Base-by-base conservation (phyloP, 2,888 invertebrate species). In the Lamproptera curius region DNA sequence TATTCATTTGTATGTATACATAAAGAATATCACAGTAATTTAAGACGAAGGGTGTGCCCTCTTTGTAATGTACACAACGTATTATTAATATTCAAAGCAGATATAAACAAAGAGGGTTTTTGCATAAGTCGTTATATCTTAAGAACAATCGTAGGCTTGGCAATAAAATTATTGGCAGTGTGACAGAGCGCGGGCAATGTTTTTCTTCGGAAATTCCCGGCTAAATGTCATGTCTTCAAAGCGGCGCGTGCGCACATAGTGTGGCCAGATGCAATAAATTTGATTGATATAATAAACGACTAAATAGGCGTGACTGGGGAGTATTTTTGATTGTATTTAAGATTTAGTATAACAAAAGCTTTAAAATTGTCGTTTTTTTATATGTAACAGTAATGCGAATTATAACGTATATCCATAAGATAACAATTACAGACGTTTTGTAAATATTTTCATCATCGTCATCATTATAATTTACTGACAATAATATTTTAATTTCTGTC, bases 81-180 rank as follows among this genome's bases (percentile, higher is more conserved):
- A n/a, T n/a, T n/a, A n/a, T n/a, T n/a, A n/a, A n/a, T n/a, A n/a
- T n/a, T n/a, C n/a, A n/a, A n/a, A n/a, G n/a, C n/a, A n/a, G n/a
- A 9, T 23, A 16, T 4, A 28, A 14, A 37, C 28, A 23, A 46
- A 50, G 52, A 50, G 35, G 28, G 46, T 46, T 47, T 50, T 51
- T 43, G 38, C 51, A 52, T 45, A 45, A 44, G 54, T 53, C 48
- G 43, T 48, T 50, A 49, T 53, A 57, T 46, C 41, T 50, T 36
- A 44, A 45, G 20, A 38, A 55, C 56, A 56, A 59, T 34, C 20
- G 17, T 10, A 48, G 35, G 40, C 44, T 49, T 49, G 43, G 43
- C 39, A 43, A 36, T 59, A 53, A 57, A 36, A 53, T 53, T 44
- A 54, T 62, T 70, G 71, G 70, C 70, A 62, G 37, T 53, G 50